Evolutionary conservation across 2,797 vertebrate genomes (phyloP), one percentile per base, ranked within the genome.

Genomic region (Denticeps clupeoides): DNA sequence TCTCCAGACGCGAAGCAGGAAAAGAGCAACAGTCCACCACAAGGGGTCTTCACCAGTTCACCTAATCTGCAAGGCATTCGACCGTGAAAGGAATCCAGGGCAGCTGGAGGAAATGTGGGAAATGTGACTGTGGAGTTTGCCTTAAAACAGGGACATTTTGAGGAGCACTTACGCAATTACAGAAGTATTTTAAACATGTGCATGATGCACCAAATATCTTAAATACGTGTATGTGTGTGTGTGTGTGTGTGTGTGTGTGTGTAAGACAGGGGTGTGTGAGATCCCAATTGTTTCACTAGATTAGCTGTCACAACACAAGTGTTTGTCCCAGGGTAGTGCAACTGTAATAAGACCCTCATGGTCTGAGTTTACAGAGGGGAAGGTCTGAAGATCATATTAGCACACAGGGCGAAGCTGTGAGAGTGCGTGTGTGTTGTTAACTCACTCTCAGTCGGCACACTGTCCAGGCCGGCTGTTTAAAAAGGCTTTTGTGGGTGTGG

Each of bases 311-410:
- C 72, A 78, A 77, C 75, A 58, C 60, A 35, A 31, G 15, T 58
- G 70, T 77, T 68, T 71, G 77, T 73, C 70, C 62, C 58, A 59
- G 59, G 56, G 61, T 50, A 55, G 59, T 47, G 50, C 51, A 21
- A 42, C 63, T 75, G 78, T 75, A 79, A 79, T 59, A 71, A 70
- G 74, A 82, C 65, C 74, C 74, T 55, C 63, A 73, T 55, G 16
- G 65, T 63, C 63, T 53, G 60, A 48, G 54, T 67, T 75, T n/a
- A n/a, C 46, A 55, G 69, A 59, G 24, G 61, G 62, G 53, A 47
- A 55, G 69, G 66, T 58, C 49, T 42, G 37, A 25, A 23, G 55
- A 56, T 18, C 31, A 18, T 38, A 35, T 35, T 35, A 38, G 35
- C 9, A 21, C 35, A 38, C 35, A 38, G 11, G 35, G 37, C 10